Conservation (phyloP, 2,797 vertebrate species). For the Buphagus erythrorhynchus region DNA sequence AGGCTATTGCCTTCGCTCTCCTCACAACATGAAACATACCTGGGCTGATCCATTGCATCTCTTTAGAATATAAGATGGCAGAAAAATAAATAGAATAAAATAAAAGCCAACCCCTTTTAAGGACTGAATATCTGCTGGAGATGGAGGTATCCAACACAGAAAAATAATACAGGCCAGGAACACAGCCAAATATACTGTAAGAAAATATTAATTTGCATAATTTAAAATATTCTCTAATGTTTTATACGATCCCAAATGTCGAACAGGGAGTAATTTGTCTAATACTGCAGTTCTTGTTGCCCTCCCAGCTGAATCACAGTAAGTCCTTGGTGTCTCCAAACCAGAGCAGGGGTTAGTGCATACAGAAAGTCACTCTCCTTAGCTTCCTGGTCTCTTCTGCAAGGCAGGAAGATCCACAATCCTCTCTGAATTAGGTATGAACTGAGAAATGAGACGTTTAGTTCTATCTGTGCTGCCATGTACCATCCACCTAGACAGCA, state of each 20-base stretch:
- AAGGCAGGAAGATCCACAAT: neutral
- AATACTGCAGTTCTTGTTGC: slow-evolving; percentile 12
- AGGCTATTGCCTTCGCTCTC: slow-evolving; percentile 35
- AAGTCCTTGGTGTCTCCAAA: slow-evolving; percentile 48
- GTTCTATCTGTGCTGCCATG: neutral
- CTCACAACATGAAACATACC: slow-evolving; percentile 40
- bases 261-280: slow-evolving; percentile 58
- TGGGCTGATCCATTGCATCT: slow-evolving; percentile 42
- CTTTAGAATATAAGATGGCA: slow-evolving; percentile 41
- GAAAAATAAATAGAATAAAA: slow-evolving; percentile 18
- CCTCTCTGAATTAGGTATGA: neutral
- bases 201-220: slow-evolving; percentile 68
- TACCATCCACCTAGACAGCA: neutral
- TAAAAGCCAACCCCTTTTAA: slow-evolving; percentile 13
- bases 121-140: slow-evolving; percentile 44
- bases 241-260: slow-evolving; percentile 60
- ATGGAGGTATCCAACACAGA: slow-evolving; percentile 29
- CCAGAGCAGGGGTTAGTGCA: slow-evolving; percentile 32
- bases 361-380: neutral
- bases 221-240: slow-evolving; percentile 69
- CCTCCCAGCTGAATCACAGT: slow-evolving; percentile 39
- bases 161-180: slow-evolving; percentile 52
- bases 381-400: neutral
- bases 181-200: slow-evolving; percentile 43
- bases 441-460: neutral